Percentiles rank a stretch among this genome's conserved stretches.
phyloP scores from a whole-genome alignment of 2,888 invertebrate species.

The Seladonia tumulorum region DNA sequence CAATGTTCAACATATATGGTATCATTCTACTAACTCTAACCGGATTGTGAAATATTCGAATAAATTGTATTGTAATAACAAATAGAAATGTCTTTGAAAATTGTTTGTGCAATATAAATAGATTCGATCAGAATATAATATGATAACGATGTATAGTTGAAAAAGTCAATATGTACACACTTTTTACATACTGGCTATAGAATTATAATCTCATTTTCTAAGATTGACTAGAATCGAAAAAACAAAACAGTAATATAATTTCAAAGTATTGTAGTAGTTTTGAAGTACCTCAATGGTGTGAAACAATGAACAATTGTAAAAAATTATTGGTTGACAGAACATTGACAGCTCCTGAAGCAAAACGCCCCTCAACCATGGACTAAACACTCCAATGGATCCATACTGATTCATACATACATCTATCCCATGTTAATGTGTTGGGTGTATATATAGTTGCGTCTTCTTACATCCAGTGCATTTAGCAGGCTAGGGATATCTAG shows the following conservation, averaged over 20 bases:
- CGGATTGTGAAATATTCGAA: neutral
- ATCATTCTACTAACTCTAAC: conserved; percentile 48
- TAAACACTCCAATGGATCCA: conserved; percentile 24
- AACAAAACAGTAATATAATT: neutral
- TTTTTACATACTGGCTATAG: neutral
- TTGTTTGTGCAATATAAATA: neutral
- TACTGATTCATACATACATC: neutral
- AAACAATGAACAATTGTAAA: conserved; percentile 23
- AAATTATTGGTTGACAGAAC: conserved; percentile 40
- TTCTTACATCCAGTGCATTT: neutral
- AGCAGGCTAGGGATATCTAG: conserved; percentile 3
- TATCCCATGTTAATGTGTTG: neutral
- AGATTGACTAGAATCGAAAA: neutral
- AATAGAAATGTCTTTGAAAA: neutral
- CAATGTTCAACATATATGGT: conserved; percentile 67
- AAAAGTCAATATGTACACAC: conserved; percentile 7
- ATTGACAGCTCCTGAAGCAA: conserved; percentile 51
- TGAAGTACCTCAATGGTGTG: conserved; percentile 35
- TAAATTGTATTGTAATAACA: neutral
- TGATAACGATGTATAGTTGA: neutral
- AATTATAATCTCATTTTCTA: neutral
- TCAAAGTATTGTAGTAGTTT: conserved; percentile 1
- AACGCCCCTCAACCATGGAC: conserved; percentile 58
- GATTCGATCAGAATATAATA: neutral
- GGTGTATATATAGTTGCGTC: neutral